Base-by-base conservation (phyloP, 2,797 vertebrate species). In the Chromobotia macracanthus region DNA sequence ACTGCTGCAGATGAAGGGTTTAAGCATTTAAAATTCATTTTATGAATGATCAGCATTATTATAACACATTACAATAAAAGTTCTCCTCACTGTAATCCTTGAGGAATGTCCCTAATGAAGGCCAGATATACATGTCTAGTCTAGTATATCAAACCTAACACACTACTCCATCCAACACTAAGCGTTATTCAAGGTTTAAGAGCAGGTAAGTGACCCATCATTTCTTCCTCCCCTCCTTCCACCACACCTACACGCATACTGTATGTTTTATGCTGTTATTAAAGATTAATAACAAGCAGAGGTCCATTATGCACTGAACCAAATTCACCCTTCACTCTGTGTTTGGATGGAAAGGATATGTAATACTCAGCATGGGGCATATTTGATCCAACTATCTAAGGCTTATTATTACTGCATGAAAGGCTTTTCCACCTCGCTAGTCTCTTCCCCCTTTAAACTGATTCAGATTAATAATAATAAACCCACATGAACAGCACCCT, bases 31-130 rank as follows among this genome's bases (percentile, higher is more conserved):
- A 74, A 82, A 79, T 50, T 63, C 60, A 77, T 65, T 75, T 83
- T 51, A 75, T 78, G 64, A 46, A 87, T 82, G 51, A 15, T 77
- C 56, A 38, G 50, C 66, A 19, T 74, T 80, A 64, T 71, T 71
- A 61, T 67, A 60, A 79, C 16, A 84, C 58, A 83, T 84, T 87
- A 82, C 35, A 79, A 81, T 75, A 35, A 80, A 67, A 31, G 67
- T 78, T 89, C 84, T n/a, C 84, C 81, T 89, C 84, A 74, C 84
- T 78, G 56, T 90, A 91, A 90, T 90, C 88, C 88, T 75, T 10
- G 2, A 87, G 85, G 88, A 92, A 90, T 87, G 85, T 73, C 77
- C 60, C 72, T 35, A 53, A 85, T 84, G 84, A 86, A 76, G 76
- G 68, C 76, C 70, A 58, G 79, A 65, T 82, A 87, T 73, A 85